Percentiles rank a stretch among this genome's conserved stretches.
phyloP scores from a whole-genome alignment of 2,797 vertebrate genomes.

The Pogonophryne albipinna region DNA sequence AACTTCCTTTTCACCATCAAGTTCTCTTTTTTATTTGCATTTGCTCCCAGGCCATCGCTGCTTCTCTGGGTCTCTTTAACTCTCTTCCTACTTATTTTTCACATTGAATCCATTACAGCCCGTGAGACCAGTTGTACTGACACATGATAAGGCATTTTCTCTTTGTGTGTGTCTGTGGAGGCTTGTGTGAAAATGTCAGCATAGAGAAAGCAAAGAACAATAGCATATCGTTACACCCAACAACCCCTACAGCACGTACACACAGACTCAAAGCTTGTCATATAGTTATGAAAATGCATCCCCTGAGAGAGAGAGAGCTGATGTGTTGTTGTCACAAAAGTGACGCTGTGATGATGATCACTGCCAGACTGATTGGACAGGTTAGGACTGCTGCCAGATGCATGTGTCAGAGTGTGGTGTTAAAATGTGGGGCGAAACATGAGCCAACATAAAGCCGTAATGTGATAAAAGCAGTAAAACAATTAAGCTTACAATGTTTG shows the following conservation, averaged over 20 bases:
- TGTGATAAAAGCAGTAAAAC: not conserved
- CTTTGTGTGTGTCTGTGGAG: conserved; percentile 16
- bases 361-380: conserved; percentile 55
- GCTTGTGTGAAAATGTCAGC: conserved; percentile 16
- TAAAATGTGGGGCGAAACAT: not conserved
- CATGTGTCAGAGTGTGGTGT: not conserved
- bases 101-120: conserved; percentile 27
- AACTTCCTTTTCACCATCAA: not conserved
- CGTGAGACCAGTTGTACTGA: conserved; percentile 41
- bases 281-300: conserved; percentile 39
- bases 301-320: conserved; percentile 24
- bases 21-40: conserved; percentile 1
- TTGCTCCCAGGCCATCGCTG: conserved; percentile 17
- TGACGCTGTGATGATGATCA: conserved; percentile 46
- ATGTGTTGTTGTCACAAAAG: conserved; percentile 60
- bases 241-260: conserved; percentile 15
- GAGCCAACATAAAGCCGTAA: not conserved
- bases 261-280: conserved; percentile 17
- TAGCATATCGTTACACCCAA: conserved; percentile 40
- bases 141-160: conserved; percentile 42
- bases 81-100: conserved; percentile 10
- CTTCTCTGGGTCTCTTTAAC: conserved; percentile 8
- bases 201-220: conserved; percentile 29
- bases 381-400: conserved; percentile 35
- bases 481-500: not conserved